Evolutionary conservation across 2,888 invertebrate genomes (phyloP), one percentile per base, ranked within the genome.

Genomic region (Nasonia oneida): DNA sequence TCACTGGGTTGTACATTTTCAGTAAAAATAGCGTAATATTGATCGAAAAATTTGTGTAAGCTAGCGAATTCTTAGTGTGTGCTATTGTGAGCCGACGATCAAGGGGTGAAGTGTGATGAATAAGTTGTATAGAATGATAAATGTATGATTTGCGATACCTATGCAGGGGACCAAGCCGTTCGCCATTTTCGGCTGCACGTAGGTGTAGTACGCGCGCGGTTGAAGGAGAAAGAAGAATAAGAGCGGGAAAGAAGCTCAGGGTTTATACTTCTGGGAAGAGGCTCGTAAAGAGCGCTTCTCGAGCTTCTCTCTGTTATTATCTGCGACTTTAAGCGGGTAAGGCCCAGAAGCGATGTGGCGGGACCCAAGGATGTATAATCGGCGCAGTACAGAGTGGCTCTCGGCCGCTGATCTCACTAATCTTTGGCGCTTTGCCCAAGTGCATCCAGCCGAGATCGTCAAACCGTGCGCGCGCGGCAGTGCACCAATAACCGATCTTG

Each of bases 181-280:
- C 87, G 76, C 86, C 83, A 83, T 85, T 81, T 61, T 61, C 57
- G 57, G 23, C n/a, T 61, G 57, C 57, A n/a, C n/a, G 6, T 84
- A 50, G 77, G 79, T 47, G 4, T 57, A 6, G 18, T 42, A 67
- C 18, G 37, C 39, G 57, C 53, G n/a, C 50, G 14, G 5, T 61
- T 50, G 37, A 73, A 50, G 47, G 75, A 71, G 39, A 29, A 37
- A 75, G 47, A 57, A 73, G 79, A 79, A 47, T 23, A 74, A 79
- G 79, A 83, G 83, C 87, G 85, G 86, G 84, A 82, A 81, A 85
- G 47, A 76, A 82, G 47, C 37, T 47, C 29, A 78, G 89, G 91
- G 91, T 93, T 93, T 93, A 92, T 92, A 93, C 92, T 93, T 93
- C 93, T 93, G 92, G 89, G 93, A 93, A 93, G 91, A 90, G 87